Conservation (phyloP, 2,888 invertebrate species). For the Torymus texanus region DNA sequence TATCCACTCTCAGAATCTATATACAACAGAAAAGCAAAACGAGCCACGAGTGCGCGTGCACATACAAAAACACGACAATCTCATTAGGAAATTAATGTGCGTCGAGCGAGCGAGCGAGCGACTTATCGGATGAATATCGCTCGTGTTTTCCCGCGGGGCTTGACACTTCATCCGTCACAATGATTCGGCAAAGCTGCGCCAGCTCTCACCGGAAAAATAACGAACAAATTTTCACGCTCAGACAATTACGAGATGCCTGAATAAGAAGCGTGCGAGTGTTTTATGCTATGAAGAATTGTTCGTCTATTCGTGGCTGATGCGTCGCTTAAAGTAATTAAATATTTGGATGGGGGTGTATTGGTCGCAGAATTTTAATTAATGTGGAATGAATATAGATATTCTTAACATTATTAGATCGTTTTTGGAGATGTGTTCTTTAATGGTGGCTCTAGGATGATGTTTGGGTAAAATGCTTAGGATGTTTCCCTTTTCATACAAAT, state of each 20-base stretch:
- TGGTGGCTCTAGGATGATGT: too few species aligned
- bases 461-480: too few species aligned
- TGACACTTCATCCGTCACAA: conserved; percentile 39
- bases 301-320: background rate
- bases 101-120: background rate
- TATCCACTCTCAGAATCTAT: background rate
- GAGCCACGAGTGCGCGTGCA: too few species aligned
- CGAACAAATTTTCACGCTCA: conserved; percentile 27
- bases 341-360: background rate
- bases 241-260: conserved; percentile 4
- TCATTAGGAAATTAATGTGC: conserved; percentile 48
- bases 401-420: too few species aligned
- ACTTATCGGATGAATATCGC: conserved; percentile 27
- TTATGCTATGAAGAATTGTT: background rate
- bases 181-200: conserved; percentile 33
- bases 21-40: too few species aligned
- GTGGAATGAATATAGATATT: background rate
- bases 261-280: background rate
- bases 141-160: conserved; percentile 23
- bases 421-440: too few species aligned
- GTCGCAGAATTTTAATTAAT: conserved; percentile 25
- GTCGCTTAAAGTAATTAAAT: conserved; percentile 31
- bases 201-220: conserved; percentile 5
- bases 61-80: conserved; percentile 18
- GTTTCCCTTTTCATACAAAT: too few species aligned